Evolutionary conservation across 2,113 vertebrate species (phyloP).

Genomic region (Zapornia atra): DNA sequence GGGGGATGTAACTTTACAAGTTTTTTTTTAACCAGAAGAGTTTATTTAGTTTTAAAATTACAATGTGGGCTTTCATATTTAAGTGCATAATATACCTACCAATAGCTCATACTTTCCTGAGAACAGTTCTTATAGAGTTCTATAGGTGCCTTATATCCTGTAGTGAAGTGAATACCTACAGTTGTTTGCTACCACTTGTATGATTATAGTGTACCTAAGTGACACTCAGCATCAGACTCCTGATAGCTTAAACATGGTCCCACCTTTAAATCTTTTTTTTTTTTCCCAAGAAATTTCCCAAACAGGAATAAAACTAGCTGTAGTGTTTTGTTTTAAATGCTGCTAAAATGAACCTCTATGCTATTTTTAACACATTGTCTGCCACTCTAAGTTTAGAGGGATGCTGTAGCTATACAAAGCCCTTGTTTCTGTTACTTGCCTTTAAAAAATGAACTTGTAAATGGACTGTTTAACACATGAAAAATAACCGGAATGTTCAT

Average conservation of each 20-base stretch:
- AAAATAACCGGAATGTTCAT: not conserved
- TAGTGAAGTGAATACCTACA: not conserved
- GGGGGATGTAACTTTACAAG: not conserved
- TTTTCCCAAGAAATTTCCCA: not conserved
- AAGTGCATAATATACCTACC: not conserved
- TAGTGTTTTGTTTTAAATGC: not conserved
- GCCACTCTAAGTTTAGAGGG: not conserved
- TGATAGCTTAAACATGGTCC: not conserved
- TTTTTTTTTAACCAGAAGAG: not conserved
- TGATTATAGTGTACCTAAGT: not conserved
- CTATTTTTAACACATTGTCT: not conserved
- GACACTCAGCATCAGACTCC: not conserved
- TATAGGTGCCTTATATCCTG: not conserved
- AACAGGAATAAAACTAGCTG: not conserved
- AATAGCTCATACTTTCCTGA: not conserved
- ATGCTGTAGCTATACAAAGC: not conserved
- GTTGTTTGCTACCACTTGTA: not conserved
- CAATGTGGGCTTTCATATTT: not conserved
- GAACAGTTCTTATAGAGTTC: not conserved
- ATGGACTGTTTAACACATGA: not conserved
- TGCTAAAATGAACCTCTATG: not conserved
- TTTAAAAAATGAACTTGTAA: not conserved
- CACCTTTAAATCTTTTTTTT: not conserved
- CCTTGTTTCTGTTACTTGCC: not conserved
- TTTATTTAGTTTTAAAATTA: not conserved